Base-by-base conservation (phyloP, 2,113 vertebrate genomes). In the Eptesicus fuscus region DNA sequence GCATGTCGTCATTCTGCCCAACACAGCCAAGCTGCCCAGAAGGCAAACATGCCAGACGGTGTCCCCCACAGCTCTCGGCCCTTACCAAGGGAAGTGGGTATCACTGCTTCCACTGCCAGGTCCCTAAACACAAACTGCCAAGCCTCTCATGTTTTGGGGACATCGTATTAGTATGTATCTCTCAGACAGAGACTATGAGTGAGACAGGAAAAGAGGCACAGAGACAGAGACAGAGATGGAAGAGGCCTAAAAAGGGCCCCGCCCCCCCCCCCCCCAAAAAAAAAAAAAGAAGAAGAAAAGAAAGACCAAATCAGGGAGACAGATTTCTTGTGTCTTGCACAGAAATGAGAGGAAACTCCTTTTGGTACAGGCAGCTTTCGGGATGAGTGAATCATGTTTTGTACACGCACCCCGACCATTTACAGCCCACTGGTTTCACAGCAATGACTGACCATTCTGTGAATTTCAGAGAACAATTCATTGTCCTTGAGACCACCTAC, bases 401-500 rank as follows among this genome's bases (percentile, higher is more conserved):
- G 30, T 35, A 70, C 4, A 51, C 0, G 8, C 69, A 93, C 74
- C 17, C 86, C 87, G 92, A 95, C 17, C 77, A 95, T 94, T 96
- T 79, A 90, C 90, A 94, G 88, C 92, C 95, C 88, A 89, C 86
- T 96, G 95, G 49, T 94, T 82, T 30, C 59, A 71, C 35, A 56
- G 96, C 22, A 37, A 47, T 98, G 96, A 98, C 73, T 20, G 89
- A 94, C 86, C 93, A 85, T 85, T 97, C 96, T 98, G 25, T 93
- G 90, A 71, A 90, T 79, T 18, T 96, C 91, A 98, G 97, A 97
- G 96, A 96, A 92, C 0, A 0, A 67, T 90, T n/a, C 95, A 94
- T 96, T 96, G 98, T 97, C 95, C 67, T 82, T 7, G 49, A 11
- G 89, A 97, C 97, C 96, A 20, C 96, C 97, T 95, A 96, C 95